Base-by-base conservation (phyloP, 2,113 vertebrate species). In the Hemichromis elongatus region DNA sequence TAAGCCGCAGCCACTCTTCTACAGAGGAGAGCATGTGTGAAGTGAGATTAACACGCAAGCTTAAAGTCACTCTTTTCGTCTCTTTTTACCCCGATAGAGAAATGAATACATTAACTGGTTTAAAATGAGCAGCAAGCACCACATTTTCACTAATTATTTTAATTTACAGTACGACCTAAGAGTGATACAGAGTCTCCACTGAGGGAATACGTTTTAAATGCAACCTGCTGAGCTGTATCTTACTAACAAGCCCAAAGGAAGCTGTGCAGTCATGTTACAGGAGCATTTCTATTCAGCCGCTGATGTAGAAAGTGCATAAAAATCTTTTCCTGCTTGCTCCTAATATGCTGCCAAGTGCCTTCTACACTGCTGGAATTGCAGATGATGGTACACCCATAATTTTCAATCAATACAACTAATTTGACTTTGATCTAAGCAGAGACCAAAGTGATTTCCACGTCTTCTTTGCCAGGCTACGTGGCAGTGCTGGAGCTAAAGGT, bases 391-490 rank as follows among this genome's bases (percentile, higher is more conserved):
- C 9, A 28, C 0, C 0, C 14, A 26, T 70, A 47, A 5, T 47
- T 28, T 28, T 70, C 2, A 11, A 45, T 47, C 0, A 18, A 42
- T 42, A 24, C 40, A 70, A 45, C 21, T 19, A 47, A 18, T 47
- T 16, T 73, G 21, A 47, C 1, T 28, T 47, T 47, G 2, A 24
- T 47, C 40, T 28, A 73, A 47, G 0, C 37, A 70, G 5, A 9
- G 16, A 45, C 37, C 1, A 19, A 73, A 28, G 14, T 0, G 24
- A 19, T 19, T 26, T 47, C 5, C 66, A 28, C 3, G 0, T 70
- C 66, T 26, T 26, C 24, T 70, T 28, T 45, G 14, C 10, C 45
- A 0, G 40, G 21, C 66, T 47, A 45, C 5, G 9, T 9, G 5
- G 11, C 40, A 45, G 66, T 18, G 0, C 14, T 21, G 5, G 40